Conservation (phyloP, 2,888 invertebrate genomes). For the Cyrtodaria siliqua region DNA sequence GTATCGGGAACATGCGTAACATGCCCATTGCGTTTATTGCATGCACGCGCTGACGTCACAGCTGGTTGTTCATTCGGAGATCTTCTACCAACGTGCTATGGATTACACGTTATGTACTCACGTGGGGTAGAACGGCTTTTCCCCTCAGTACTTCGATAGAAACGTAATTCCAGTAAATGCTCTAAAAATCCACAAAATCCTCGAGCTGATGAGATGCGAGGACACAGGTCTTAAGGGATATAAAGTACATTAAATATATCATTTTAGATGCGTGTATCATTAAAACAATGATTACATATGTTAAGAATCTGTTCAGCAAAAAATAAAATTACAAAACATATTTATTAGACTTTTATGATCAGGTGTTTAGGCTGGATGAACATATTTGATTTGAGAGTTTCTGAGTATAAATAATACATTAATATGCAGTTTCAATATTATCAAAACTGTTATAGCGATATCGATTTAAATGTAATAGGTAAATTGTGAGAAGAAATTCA, state of each 20-base stretch:
- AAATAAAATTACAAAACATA: no score
- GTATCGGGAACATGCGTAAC: not conserved
- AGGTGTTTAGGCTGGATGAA: no score
- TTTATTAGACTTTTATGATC: no score
- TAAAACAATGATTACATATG: no score
- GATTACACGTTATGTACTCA: constrained; percentile 16
- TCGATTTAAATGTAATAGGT: no score
- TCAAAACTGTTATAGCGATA: no score
- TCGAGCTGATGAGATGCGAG: not conserved
- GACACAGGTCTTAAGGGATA: not conserved
- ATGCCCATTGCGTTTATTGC: constrained; percentile 24
- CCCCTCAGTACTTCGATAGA: not conserved
- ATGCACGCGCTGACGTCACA: constrained; percentile 33
- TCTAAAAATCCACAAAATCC: constrained; percentile 4
- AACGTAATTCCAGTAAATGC: constrained; percentile 3
- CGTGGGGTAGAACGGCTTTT: not conserved
- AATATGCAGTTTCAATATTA: no score
- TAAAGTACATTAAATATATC: not conserved
- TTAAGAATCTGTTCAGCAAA: no score
- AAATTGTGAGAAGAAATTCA: no score
- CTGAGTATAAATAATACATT: no score
- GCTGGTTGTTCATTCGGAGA: constrained; percentile 24
- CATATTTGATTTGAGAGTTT: no score
- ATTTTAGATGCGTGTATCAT: no score
- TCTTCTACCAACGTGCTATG: constrained; percentile 21